Percentiles rank a stretch among this genome's conserved stretches.
These are phyloP conservation scores for Proterorhinus semilunaris DNA, from an alignment of 2,113 vertebrate species.

Conservation along the genomic window DNA sequence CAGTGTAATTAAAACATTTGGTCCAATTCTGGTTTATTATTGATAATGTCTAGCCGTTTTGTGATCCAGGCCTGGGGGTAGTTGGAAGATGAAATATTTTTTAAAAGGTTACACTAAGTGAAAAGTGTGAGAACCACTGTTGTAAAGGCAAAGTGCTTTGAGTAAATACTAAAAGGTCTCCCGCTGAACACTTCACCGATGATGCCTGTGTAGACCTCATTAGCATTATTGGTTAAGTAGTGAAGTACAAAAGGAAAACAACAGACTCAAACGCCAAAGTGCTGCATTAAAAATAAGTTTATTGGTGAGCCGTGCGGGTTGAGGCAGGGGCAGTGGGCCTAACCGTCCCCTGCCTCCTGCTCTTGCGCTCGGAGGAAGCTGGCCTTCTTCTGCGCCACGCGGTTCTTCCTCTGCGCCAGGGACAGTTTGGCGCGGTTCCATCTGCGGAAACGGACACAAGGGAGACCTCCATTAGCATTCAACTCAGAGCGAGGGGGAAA, in stretches of 20 bases:
- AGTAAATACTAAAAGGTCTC: too few relatives aligned
- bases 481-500: conserved; percentile 5
- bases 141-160: too few relatives aligned
- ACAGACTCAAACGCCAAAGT: conserved; percentile 1
- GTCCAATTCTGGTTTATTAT: too few relatives aligned
- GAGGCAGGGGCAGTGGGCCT: conserved; percentile 45
- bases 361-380: conserved; percentile 95
- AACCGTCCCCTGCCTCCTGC: conserved; percentile 86
- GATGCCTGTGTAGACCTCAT: too few relatives aligned
- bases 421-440: conserved; percentile 98
- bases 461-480: conserved; percentile 59
- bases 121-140: too few relatives aligned
- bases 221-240: too few relatives aligned
- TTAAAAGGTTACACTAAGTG: too few relatives aligned
- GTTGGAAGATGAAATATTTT: too few relatives aligned
- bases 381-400: conserved; percentile 97
- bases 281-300: conserved; percentile 68
- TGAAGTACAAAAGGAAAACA: not conserved
- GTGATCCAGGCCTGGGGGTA: too few relatives aligned
- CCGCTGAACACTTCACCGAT: too few relatives aligned
- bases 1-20: too few relatives aligned
- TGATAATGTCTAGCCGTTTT: too few relatives aligned
- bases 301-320: conserved; percentile 53
- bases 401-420: conserved; percentile 93
- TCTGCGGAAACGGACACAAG: conserved; percentile 68